Evolutionary conservation across 1,140 invertebrate genomes (phyloP).

Genomic region (Brachionus paranguensis): DNA sequence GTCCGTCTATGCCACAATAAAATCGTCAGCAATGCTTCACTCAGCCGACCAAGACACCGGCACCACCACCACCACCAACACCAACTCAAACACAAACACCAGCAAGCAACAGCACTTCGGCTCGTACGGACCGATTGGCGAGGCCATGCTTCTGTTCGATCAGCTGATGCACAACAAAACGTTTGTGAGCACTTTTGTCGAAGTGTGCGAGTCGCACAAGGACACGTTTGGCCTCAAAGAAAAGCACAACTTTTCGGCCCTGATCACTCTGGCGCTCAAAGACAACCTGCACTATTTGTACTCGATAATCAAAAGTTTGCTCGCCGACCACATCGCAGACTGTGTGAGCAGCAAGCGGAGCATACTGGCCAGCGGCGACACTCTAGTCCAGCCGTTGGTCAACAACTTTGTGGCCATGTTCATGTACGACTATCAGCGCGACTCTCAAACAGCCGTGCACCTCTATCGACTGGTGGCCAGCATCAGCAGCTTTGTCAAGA

Average conservation of each 20-base stretch:
- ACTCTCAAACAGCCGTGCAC: background rate
- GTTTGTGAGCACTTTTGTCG: background rate
- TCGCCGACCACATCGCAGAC: background rate
- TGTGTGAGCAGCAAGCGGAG: background rate
- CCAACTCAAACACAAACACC: background rate
- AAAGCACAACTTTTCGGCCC: background rate
- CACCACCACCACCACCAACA: background rate
- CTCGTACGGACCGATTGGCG: background rate
- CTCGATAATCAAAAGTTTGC: background rate
- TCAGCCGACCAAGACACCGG: background rate
- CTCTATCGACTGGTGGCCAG: background rate
- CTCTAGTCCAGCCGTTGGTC: background rate
- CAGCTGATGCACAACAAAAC: constrained; percentile 27
- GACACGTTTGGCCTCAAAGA: background rate
- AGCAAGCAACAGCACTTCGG: background rate
- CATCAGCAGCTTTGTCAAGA: background rate
- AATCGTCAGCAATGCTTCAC: background rate
- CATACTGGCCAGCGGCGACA: background rate
- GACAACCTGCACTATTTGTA: constrained; percentile 30
- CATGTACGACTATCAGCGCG: constrained; percentile 39
- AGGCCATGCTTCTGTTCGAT: constrained; percentile 15
- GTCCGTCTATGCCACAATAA: constrained; percentile 28
- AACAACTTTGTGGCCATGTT: constrained; percentile 1
- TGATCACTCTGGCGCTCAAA: background rate
- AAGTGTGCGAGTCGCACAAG: background rate